phyloP scores from a whole-genome alignment of 2,113 vertebrate genomes.

The Notarius lentiginosus region DNA sequence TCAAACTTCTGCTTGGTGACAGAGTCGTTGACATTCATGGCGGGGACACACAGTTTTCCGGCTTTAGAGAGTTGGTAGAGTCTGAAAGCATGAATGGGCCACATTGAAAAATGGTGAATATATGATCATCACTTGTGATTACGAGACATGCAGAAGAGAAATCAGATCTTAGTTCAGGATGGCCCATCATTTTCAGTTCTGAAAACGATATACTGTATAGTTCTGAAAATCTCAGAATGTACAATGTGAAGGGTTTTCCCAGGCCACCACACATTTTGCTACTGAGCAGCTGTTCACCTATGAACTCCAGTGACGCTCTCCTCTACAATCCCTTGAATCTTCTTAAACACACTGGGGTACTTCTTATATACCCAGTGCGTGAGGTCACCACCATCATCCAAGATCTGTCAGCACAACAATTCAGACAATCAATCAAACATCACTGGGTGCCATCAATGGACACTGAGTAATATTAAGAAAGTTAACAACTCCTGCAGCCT shows the following conservation, averaged over 20 bases:
- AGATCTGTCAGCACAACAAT: conserved; percentile 74
- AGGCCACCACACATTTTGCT: background rate
- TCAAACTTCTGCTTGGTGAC: conserved; percentile 99
- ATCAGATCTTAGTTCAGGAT: background rate
- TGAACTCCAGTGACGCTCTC: conserved; percentile 98
- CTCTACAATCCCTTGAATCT: conserved; percentile 94
- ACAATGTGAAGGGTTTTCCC: background rate
- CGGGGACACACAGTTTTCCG: conserved; percentile 94
- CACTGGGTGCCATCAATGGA: no score
- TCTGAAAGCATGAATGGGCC: conserved; percentile 67
- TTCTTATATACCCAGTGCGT: conserved; percentile 99
- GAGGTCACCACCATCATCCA: conserved; percentile 96
- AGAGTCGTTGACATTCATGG: conserved; percentile 98
- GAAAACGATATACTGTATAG: background rate
- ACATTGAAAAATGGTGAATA: background rate
- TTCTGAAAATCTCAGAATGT: background rate
- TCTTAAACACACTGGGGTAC: conserved; percentile 95
- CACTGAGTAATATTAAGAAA: background rate
- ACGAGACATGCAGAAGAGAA: background rate
- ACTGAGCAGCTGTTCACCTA: conserved; percentile 74
- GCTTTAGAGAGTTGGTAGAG: conserved; percentile 98
- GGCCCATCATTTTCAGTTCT: background rate
- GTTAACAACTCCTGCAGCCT: background rate
- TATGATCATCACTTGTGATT: conserved; percentile 22
- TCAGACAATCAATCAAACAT: background rate